phyloP scores from a whole-genome alignment of 2,888 invertebrate genomes.

The Rhimphoctona megacephalus region DNA sequence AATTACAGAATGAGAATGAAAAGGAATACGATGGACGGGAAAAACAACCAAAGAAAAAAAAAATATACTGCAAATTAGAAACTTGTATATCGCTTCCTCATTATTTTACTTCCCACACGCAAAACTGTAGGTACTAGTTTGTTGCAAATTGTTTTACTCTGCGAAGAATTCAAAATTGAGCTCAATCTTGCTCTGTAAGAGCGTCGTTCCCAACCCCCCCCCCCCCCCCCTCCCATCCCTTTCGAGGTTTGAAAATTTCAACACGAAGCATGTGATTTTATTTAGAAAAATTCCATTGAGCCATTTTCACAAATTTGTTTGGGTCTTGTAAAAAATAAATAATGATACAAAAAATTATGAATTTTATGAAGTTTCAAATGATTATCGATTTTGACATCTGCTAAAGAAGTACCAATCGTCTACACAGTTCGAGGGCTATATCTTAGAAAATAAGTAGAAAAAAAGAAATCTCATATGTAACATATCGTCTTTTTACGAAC shows the following conservation, averaged over 20 bases:
- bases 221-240: too few species aligned
- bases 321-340: neutral
- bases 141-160: neutral
- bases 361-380: neutral
- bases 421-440: constrained; percentile 32
- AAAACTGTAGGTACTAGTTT: neutral
- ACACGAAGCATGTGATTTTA: neutral
- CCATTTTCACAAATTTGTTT: neutral
- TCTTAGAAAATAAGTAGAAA: constrained; percentile 44
- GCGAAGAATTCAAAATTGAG: neutral
- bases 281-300: too few species aligned
- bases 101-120: neutral
- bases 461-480: constrained; percentile 36
- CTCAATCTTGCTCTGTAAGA: neutral
- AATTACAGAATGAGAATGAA: constrained; percentile 48
- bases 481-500: constrained; percentile 51
- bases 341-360: neutral
- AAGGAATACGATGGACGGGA: neutral
- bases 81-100: neutral
- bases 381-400: constrained; percentile 15
- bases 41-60: constrained; percentile 4
- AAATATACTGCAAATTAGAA: neutral
- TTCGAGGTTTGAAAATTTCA: neutral
- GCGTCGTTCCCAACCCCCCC: neutral
- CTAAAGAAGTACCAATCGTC: constrained; percentile 3